phyloP scores from a whole-genome alignment of 2,888 invertebrate species.

The Drosophila nigritarsus region DNA sequence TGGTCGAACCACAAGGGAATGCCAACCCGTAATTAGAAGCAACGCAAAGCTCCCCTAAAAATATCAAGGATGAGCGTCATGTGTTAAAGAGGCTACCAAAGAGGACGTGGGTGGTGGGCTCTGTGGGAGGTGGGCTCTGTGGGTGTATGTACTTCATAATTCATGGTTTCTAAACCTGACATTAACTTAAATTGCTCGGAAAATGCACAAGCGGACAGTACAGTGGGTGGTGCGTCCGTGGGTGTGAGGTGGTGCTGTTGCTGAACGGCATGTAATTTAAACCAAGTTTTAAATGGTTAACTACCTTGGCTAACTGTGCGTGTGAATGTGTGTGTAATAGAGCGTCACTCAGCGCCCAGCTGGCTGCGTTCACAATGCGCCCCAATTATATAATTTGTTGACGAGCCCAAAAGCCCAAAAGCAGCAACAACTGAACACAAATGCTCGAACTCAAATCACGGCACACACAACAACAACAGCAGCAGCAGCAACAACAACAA shows the following conservation, averaged over 20 bases:
- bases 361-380: constrained; percentile 59
- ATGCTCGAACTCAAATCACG: constrained; percentile 33
- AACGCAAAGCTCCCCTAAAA: background rate
- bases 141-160: constrained; percentile 57
- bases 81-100: constrained; percentile 66
- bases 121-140: background rate
- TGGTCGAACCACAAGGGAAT: constrained; percentile 18
- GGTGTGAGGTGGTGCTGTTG: constrained; percentile 44
- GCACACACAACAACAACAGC: background rate
- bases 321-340: constrained; percentile 78
- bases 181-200: constrained; percentile 73
- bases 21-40: constrained; percentile 50
- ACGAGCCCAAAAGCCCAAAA: constrained; percentile 4
- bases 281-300: constrained; percentile 61
- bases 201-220: constrained; percentile 58
- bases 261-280: constrained; percentile 72
- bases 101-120: background rate
- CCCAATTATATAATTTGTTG: constrained; percentile 49
- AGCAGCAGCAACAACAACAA: background rate
- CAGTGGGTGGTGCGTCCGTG: constrained; percentile 7
- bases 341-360: constrained; percentile 68
- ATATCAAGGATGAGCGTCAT: constrained; percentile 64
- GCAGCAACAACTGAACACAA: constrained; percentile 1
- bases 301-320: constrained; percentile 55
- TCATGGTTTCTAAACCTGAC: constrained; percentile 62